These are phyloP conservation scores for Catagonus wagneri DNA, from an alignment of 2,113 vertebrate species.

Conservation along the genomic window DNA sequence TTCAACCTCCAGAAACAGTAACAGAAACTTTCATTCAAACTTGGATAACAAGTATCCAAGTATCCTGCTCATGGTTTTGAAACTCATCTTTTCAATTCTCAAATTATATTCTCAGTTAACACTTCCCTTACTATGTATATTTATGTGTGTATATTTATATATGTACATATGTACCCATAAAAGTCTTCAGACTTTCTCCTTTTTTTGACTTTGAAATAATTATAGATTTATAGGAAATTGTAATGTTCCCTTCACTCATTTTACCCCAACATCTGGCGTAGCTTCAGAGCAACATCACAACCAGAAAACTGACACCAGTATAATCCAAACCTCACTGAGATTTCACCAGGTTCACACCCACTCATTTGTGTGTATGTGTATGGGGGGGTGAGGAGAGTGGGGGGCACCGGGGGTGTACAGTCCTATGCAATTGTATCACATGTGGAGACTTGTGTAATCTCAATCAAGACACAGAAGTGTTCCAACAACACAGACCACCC, in stretches of 20 bases:
- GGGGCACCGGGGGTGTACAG: not conserved
- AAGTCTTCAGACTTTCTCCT: not conserved
- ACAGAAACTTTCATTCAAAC: not conserved
- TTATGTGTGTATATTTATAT: not conserved
- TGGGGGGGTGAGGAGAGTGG: too few species aligned
- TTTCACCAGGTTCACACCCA: not conserved
- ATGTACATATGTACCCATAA: too few species aligned
- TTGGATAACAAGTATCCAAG: not conserved
- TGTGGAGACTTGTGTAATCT: too few species aligned
- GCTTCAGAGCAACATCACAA: not conserved
- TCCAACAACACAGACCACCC: not conserved
- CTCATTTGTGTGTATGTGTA: rapidly evolving
- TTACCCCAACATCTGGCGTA: too few species aligned
- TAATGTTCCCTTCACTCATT: not conserved
- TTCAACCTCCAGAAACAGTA: not conserved
- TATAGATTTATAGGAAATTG: not conserved
- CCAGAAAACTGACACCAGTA: not conserved
- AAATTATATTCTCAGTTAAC: not conserved
- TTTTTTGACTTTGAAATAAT: not conserved
- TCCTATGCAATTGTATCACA: not conserved
- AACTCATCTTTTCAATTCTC: not conserved
- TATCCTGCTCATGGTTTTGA: not conserved
- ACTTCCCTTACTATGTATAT: not conserved
- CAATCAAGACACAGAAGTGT: not conserved
- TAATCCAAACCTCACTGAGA: not conserved